Base-by-base conservation (phyloP, 2,113 vertebrate species). In the Epinephelus lanceolatus region DNA sequence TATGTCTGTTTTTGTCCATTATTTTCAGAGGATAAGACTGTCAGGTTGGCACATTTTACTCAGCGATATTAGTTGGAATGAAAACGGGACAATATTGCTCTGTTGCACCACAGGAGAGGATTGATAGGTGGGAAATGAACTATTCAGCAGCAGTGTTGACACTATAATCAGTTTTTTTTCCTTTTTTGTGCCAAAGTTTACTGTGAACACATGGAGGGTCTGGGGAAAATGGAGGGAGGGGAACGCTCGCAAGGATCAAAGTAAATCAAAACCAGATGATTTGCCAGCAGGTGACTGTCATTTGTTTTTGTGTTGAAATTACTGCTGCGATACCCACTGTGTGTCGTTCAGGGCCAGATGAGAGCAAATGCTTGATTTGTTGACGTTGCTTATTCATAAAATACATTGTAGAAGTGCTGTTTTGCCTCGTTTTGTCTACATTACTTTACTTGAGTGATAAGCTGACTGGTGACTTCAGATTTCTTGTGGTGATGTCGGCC, bases 41-140 rank as follows among this genome's bases (percentile, higher is more conserved):
- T 59, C 33, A 60, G 57, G 69, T 78, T 45, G 42, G 42, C 42
- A 45, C 42, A 45, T 45, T 81, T 70, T 47, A 4, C 47, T 57
- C 53, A 30, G 53, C 55, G 53, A 71, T 80, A 42, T 51, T 69
- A 25, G 55, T 37, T 53, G 37, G n/a, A 73, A 77, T 69, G 27
- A 80, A 63, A 84, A 77, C 76, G 73, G 68, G 62, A 68, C 55
- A 57, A 67, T 74, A 85, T 57, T 78, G 76, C 65, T 80, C 57
- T 78, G 37, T 57, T 73, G 62, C 72, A 59, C 59, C 37, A 47
- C 13, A 59, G 45, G 62, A 42, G 33, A 69, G 18, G 33, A 65
- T 73, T 79, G 68, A 73, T 80, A 66, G 37, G 60, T 67, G 40
- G 53, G 59, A 75, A 85, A 75, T 87, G 12, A 83, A 55, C 18